A percentile compares a stretch with the other conserved stretches of the same genome.
These are phyloP conservation scores for Tupaia tana DNA, from an alignment of 2,113 vertebrate genomes.

Conservation along the genomic window DNA sequence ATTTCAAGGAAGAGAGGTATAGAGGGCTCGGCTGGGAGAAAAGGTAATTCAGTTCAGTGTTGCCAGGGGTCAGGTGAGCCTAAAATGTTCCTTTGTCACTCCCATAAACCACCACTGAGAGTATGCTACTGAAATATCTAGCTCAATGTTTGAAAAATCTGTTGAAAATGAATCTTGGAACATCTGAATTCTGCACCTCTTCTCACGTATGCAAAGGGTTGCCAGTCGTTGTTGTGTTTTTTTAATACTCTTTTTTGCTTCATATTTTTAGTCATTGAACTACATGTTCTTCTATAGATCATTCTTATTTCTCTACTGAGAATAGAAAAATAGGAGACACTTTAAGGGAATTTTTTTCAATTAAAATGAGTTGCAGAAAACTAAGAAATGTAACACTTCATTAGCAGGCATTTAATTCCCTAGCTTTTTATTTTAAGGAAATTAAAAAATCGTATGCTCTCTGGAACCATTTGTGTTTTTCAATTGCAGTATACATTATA, in stretches of 20 bases:
- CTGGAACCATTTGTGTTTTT: constrained; percentile 72
- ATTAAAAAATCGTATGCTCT: constrained; percentile 74
- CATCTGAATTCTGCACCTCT: constrained; percentile 20
- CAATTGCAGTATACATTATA: constrained; percentile 66
- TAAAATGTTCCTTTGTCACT: constrained; percentile 59
- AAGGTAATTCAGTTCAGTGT: constrained; percentile 53
- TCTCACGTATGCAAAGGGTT: not conserved
- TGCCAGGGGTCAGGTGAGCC: constrained; percentile 28
- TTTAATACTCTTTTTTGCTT: not conserved
- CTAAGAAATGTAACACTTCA: constrained; percentile 80
- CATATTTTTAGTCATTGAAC: constrained; percentile 41
- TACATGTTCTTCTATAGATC: constrained; percentile 55
- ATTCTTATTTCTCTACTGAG: constrained; percentile 73
- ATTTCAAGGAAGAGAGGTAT: constrained; percentile 48
- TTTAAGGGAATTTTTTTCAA: constrained; percentile 73
- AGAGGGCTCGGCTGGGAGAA: constrained; percentile 11
- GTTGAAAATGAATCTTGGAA: constrained; percentile 50
- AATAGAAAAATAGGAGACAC: constrained; percentile 66
- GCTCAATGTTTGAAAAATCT: constrained; percentile 22
- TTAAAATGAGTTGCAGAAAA: constrained; percentile 80
- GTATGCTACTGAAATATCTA: constrained; percentile 28
- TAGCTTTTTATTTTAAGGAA: constrained; percentile 80
- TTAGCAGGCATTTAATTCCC: constrained; percentile 77
- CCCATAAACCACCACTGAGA: constrained; percentile 12
- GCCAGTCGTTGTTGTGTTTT: not conserved